Percentiles rank a stretch among this genome's conserved stretches.
phyloP scores from a whole-genome alignment of 2,797 vertebrate genomes.

The Merluccius polli region DNA sequence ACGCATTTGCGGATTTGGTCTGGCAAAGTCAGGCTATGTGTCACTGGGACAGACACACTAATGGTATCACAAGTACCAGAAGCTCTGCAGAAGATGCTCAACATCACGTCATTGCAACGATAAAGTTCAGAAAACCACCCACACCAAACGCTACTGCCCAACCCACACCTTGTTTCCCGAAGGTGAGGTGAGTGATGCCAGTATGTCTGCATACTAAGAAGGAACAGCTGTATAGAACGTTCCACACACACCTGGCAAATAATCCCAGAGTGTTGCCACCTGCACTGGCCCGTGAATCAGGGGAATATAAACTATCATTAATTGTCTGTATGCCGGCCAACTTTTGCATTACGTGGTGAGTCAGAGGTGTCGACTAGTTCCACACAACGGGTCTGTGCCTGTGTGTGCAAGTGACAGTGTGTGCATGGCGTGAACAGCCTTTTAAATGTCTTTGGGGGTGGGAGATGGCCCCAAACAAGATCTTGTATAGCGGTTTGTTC shows the following conservation, averaged over 20 bases:
- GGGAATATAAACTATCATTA: neutral
- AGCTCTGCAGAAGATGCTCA: too few relatives aligned
- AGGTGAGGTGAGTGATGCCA: conserved; percentile 31
- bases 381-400: neutral
- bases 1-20: too few relatives aligned
- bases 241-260: conserved; percentile 50
- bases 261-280: conserved; percentile 37
- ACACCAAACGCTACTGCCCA: conserved; percentile 1
- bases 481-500: conserved; percentile 35
- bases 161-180: conserved; percentile 6
- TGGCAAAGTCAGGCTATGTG: too few relatives aligned
- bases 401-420: neutral
- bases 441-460: conserved; percentile 14
- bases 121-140: too few relatives aligned
- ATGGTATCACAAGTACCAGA: neutral
- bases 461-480: conserved; percentile 13
- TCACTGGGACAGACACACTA: too few relatives aligned
- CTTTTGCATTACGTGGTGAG: neutral
- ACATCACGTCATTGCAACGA: too few relatives aligned
- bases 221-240: conserved; percentile 48
- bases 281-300: conserved; percentile 30
- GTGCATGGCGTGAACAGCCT: conserved; percentile 17
- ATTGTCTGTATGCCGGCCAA: neutral
- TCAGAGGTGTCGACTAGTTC: conserved; percentile 1
- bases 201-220: conserved; percentile 1